These are phyloP conservation scores for Drosophila eohydei DNA, from an alignment of 2,888 invertebrate genomes.

Conservation along the genomic window DNA sequence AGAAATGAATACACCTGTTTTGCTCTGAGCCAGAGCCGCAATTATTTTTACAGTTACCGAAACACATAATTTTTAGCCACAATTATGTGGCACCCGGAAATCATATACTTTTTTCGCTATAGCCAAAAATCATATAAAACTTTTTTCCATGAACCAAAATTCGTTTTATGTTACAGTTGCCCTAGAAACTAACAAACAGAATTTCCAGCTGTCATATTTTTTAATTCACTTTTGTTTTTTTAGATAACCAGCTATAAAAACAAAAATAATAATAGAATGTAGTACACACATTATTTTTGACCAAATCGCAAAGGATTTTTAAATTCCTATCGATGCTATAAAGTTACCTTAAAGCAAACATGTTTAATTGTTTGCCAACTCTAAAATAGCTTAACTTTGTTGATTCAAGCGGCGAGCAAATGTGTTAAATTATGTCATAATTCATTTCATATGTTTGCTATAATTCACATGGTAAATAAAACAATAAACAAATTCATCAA, in stretches of 20 bases:
- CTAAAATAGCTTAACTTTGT: background rate
- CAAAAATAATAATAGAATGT: too few species aligned
- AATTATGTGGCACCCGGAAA: background rate
- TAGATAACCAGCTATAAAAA: too few species aligned
- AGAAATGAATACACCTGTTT: background rate
- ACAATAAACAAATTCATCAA: slow-evolving; percentile 44
- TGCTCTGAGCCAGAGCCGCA: background rate
- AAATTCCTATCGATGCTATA: too few species aligned
- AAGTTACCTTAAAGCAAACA: background rate
- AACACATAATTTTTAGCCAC: background rate
- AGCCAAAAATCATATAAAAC: background rate
- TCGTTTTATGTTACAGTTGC: background rate
- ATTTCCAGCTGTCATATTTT: too few species aligned
- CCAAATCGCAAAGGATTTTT: too few species aligned
- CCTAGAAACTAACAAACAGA: background rate
- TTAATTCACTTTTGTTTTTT: too few species aligned
- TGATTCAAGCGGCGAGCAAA: slow-evolving; percentile 5
- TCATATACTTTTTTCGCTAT: background rate
- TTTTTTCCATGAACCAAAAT: background rate
- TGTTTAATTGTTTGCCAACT: background rate
- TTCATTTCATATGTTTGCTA: slow-evolving; percentile 12
- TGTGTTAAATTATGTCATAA: slow-evolving; percentile 28
- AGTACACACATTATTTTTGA: too few species aligned
- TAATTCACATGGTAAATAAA: slow-evolving; percentile 20
- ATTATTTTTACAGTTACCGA: background rate